Percentiles rank a stretch among this genome's conserved stretches.
Evolutionary conservation across 2,888 invertebrate genomes (phyloP).

Genomic region (Tubiluchus corallicola): DNA sequence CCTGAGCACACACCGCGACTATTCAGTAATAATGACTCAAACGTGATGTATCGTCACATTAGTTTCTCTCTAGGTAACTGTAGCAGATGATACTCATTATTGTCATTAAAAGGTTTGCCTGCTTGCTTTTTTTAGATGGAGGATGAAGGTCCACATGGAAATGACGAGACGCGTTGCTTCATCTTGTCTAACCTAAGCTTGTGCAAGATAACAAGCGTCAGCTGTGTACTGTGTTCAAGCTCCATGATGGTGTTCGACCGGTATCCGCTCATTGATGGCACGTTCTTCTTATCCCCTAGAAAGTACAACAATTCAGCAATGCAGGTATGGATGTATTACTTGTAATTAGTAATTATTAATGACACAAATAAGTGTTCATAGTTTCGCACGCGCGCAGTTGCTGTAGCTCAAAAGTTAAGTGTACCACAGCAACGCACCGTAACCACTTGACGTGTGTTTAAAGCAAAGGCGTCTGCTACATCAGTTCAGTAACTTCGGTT

Average conservation of each 20-base stretch:
- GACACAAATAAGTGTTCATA: too few species aligned
- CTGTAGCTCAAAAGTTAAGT: too few species aligned
- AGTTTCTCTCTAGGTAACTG: background rate
- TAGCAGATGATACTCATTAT: constrained; percentile 10
- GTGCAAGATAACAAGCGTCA: constrained; percentile 59
- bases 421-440: too few species aligned
- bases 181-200: constrained; percentile 83
- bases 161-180: constrained; percentile 91
- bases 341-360: too few species aligned
- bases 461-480: too few species aligned
- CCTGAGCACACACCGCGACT: too few species aligned
- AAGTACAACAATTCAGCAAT: constrained; percentile 71
- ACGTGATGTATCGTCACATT: too few species aligned
- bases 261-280: constrained; percentile 90
- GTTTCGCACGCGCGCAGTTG: too few species aligned
- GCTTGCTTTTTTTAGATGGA: constrained; percentile 49
- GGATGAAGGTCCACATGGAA: constrained; percentile 93
- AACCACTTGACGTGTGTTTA: too few species aligned
- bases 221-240: constrained; percentile 68
- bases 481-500: too few species aligned
- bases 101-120: background rate
- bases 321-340: constrained; percentile 50
- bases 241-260: constrained; percentile 83
- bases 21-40: too few species aligned
- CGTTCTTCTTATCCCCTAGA: constrained; percentile 87